Base-by-base conservation (phyloP, 2,797 vertebrate genomes). In the Hydrolagus colliei region DNA sequence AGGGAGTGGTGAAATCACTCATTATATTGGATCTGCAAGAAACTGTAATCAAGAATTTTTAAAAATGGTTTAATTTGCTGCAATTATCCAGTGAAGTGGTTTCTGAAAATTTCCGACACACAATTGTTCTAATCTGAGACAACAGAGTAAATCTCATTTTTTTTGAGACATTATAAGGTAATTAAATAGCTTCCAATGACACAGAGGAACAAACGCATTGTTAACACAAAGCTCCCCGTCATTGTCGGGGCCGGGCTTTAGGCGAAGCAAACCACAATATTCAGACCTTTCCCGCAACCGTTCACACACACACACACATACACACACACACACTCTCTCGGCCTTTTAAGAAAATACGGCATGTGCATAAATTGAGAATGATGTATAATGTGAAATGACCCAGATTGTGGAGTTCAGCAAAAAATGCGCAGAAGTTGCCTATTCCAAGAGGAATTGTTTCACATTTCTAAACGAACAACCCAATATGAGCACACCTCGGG, bases 391-490 rank as follows among this genome's bases (percentile, higher is more conserved):
- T 71, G 32, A 71, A 71, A 71, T 84, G 79, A 68, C 79, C 79
- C 65, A 84, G 71, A 84, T 84, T 68, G 79, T 84, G 35, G 9
- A 71, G 65, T 71, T 84, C 79, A 84, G 65, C 68, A 27, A 71
- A 27, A 71, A 68, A 68, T 68, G 35, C 65, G 52, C 32, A 41
- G 32, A 16, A 41, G 32, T 84, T 71, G 32, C 18, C 79, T 41
- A 71, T 84, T 71, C 65, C 65, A 84, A 18, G 1, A 84, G 79
- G 79, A 84, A 84, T 71, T 41, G 65, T 18, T 67, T 71, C 65
- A 68, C n/a, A 71, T 84, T 84, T 67, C 79, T 84, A 84, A 84
- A 84, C 68, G 79, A 71, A 71, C 79, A 71, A 10, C 65, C 32
- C 32, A 84, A 84, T 65, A 41, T 63, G 20, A 71, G 65, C 20